Conservation (phyloP, 2,888 invertebrate genomes). For the Dolichomitus sp. region DNA sequence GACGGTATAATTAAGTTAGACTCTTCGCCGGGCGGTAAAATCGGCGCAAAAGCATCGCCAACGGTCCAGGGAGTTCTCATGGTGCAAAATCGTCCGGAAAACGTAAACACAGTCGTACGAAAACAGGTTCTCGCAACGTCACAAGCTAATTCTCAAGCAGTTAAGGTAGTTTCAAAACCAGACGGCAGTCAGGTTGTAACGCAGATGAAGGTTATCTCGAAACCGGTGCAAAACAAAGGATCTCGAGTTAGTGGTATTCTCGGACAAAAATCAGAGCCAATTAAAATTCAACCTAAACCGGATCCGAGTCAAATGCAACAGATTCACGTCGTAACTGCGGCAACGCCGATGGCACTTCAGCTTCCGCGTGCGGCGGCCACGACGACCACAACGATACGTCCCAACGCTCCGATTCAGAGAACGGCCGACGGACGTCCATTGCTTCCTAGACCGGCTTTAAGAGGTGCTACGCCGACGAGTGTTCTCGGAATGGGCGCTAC, state of each 20-base stretch:
- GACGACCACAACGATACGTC: slow-evolving; percentile 72
- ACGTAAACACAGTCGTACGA: slow-evolving; percentile 79
- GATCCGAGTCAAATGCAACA: slow-evolving; percentile 80
- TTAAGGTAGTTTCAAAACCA: slow-evolving; percentile 83
- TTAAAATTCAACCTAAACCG: slow-evolving; percentile 85
- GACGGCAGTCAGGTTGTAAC: slow-evolving; percentile 84
- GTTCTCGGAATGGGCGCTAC: slow-evolving; percentile 78
- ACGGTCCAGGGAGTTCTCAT: slow-evolving; percentile 80
- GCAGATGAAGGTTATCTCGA: slow-evolving; percentile 84
- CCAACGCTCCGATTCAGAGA: slow-evolving; percentile 75
- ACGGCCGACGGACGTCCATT: slow-evolving; percentile 79
- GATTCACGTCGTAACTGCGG: slow-evolving; percentile 84
- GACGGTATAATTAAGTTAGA: slow-evolving; percentile 92
- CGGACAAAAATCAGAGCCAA: slow-evolving; percentile 80
- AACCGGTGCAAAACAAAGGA: slow-evolving; percentile 73
- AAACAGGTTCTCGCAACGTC: slow-evolving; percentile 82
- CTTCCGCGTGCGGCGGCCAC: slow-evolving; percentile 74
- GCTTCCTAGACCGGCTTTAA: slow-evolving; percentile 79
- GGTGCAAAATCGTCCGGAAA: slow-evolving; percentile 82
- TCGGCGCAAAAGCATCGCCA: slow-evolving; percentile 83
- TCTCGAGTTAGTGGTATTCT: slow-evolving; percentile 14
- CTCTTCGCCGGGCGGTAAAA: slow-evolving; percentile 88
- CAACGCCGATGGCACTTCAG: slow-evolving; percentile 77
- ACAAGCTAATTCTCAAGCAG: slow-evolving; percentile 79
- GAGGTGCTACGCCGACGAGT: slow-evolving; percentile 78